Base-by-base conservation (phyloP, 2,797 vertebrate species). In the Gymnothorax javanicus region DNA sequence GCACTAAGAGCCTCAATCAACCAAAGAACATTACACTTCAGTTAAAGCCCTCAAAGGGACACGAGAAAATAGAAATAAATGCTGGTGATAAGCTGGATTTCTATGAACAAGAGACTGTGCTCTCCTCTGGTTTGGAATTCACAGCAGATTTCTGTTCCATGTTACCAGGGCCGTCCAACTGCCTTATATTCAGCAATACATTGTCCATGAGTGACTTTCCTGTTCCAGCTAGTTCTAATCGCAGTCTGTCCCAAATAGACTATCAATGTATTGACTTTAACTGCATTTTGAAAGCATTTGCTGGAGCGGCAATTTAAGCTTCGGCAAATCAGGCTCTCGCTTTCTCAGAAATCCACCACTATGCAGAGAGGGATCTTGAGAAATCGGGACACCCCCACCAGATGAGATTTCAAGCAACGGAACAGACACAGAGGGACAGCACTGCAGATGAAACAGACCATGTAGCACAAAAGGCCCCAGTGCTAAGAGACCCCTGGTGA, bases 1-100 rank as follows among this genome's bases (percentile, higher is more conserved):
- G 85, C 86, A 87, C 77, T 85, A 88, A 15, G 84, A 59, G 9
- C 9, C 1, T 90, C 85, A 86, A 67, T 50, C 87, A 83, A 81
- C 87, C 89, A 71, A 43, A 85, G 52, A 56, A 87, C 82, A 67
- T 77, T 43, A 71, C 12, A n/a, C 69, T 87, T 17, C 13, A 84
- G 54, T 62, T 54, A 67, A 62, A 81, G 60, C 84, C 75, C 62
- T 81, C 81, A 86, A 88, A 89, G 59, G 43, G 84, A 85, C 13
- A 58, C 11, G 9, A 62, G 62, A 59, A 79, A 82, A 82, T 54
- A 33, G 52, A n/a, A 67, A 87, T 52, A 86, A 52, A 60, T 83
- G 23, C n/a, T 56, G 69, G 62, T 83, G 86, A 88, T 88, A 83
- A 67, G 67, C 77, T 59, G 57, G 12, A 17, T 82, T 58, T 82